These are phyloP conservation scores for Balanococcus diminutus DNA, from an alignment of 2,888 invertebrate species.

Conservation along the genomic window DNA sequence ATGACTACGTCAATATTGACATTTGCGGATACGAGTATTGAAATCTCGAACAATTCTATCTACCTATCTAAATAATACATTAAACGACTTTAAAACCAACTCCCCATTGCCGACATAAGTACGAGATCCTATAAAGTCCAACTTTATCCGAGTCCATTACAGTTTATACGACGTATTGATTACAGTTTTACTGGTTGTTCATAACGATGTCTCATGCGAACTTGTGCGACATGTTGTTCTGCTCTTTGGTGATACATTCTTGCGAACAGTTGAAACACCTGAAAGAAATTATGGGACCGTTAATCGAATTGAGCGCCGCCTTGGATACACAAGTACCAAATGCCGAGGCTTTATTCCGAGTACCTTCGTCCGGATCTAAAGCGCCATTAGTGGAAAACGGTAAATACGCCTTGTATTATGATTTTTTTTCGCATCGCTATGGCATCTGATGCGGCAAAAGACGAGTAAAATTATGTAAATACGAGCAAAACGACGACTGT, in stretches of 20 bases:
- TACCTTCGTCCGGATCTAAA: slow-evolving; percentile 57
- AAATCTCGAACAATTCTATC: background rate
- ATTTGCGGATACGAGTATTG: background rate
- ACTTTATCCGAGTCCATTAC: background rate
- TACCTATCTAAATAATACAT: background rate
- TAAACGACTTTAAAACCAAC: background rate
- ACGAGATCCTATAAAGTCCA: background rate
- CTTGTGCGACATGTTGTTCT: slow-evolving; percentile 77
- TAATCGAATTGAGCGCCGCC: slow-evolving; percentile 76
- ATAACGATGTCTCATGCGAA: slow-evolving; percentile 70
- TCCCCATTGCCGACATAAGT: background rate
- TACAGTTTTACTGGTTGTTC: slow-evolving; percentile 71
- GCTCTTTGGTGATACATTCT: slow-evolving; percentile 83
- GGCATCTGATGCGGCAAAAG: background rate
- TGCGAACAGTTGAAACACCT: slow-evolving; percentile 85
- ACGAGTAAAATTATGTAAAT: slow-evolving; percentile 16
- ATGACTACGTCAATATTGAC: background rate
- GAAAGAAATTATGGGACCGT: slow-evolving; percentile 83
- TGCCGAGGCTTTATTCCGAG: slow-evolving; percentile 63
- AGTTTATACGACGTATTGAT: background rate
- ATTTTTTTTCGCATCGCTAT: background rate
- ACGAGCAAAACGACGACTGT: background rate
- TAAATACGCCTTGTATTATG: background rate
- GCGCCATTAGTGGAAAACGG: slow-evolving; percentile 49
- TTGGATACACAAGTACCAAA: slow-evolving; percentile 68